Evolutionary conservation across 2,888 invertebrate species (phyloP), one percentile per base, ranked within the genome.

Genomic region (Iselma pallidipennis): DNA sequence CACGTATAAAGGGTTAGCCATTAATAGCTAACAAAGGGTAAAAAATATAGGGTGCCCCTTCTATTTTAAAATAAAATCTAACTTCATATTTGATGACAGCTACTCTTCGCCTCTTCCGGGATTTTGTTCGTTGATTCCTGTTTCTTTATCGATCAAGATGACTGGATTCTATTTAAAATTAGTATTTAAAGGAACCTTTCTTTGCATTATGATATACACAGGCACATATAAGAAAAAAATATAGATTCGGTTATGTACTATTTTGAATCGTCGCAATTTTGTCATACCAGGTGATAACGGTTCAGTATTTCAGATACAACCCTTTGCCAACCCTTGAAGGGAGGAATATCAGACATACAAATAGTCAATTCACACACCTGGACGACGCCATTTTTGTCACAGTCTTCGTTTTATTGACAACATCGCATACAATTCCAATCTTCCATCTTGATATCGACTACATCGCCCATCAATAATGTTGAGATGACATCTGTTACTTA

Each of bases 1-100:
- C 68, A 72, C 73, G 72, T 76, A 76, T 76, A 78, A 79, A 79
- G 80, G 79, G 78, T 79, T 79, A 75, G 73, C 76, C 72, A 79
- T 78, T 78, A 78, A 73, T 76, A 71, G 67, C 71, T 69, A 72
- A 78, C 76, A 77, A 78, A 76, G 74, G 78, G 74, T 69, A 70
- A 74, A 75, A 74, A 42, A 19, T 19, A 74, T 70, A 65, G 74
- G 74, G 74, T 72, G 74, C 71, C 75, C 76, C 73, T 71, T 71
- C 71, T 70, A 42, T 68, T 67, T 67, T 70, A 71, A 72, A 73
- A 71, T 67, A 74, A 77, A 76, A 76, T 76, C 75, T 74, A 74
- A 71, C 76, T 71, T 73, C 69, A 71, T 68, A 74, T 75, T 72
- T 72, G 76, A 78, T 74, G 78, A 77, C 76, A 75, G 75, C 66